These are phyloP conservation scores for Frankliniella intonsa DNA, from an alignment of 2,888 invertebrate genomes.

Conservation along the genomic window DNA sequence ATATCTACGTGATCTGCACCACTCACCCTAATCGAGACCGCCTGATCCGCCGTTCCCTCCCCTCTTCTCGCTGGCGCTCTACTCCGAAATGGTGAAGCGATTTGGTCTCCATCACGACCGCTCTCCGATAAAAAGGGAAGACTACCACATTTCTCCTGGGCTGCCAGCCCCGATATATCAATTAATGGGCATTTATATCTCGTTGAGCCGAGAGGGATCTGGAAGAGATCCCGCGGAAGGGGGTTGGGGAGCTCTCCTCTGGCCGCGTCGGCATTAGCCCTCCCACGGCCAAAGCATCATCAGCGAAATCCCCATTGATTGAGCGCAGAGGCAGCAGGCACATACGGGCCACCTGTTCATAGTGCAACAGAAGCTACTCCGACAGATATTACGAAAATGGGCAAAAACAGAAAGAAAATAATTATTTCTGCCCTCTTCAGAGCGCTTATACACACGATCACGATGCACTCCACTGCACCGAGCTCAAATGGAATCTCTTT, in stretches of 20 bases:
- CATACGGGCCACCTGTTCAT: no score
- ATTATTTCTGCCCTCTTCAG: no score
- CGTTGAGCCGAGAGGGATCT: neutral
- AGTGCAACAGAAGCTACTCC: no score
- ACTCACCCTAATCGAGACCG: no score
- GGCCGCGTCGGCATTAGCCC: neutral
- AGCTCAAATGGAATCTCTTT: no score
- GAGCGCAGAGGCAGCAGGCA: neutral
- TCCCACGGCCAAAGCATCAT: neutral
- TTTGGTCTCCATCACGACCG: constrained; percentile 11
- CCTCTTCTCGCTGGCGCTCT: neutral
- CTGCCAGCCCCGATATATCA: constrained; percentile 2
- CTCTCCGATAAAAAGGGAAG: neutral
- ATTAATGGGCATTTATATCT: constrained; percentile 27
- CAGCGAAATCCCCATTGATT: neutral
- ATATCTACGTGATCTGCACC: no score
- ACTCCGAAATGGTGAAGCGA: neutral
- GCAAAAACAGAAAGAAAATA: no score
- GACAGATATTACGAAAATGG: no score
- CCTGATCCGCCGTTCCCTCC: neutral
- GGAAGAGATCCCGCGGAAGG: neutral
- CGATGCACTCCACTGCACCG: no score
- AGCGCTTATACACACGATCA: no score
- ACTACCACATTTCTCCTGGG: neutral
- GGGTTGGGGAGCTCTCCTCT: neutral